Evolutionary conservation across 2,888 invertebrate species (phyloP).

Genomic region (Rotaria sp.): DNA sequence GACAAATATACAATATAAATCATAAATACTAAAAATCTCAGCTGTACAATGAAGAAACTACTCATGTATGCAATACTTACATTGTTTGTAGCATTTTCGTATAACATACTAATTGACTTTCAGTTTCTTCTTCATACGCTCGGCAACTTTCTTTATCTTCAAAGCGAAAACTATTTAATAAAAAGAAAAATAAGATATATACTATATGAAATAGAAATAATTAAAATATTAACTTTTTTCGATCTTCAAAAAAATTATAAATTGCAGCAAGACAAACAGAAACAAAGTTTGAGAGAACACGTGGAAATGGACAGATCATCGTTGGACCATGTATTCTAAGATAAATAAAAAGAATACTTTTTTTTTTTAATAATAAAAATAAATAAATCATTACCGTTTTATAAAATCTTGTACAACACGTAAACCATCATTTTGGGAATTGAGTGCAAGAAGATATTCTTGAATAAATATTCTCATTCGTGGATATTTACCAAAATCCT

Average conservation of each 20-base stretch:
- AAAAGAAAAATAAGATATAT: not conserved
- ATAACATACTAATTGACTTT: constrained; percentile 56
- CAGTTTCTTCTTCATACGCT: constrained; percentile 49
- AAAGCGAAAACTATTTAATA: not conserved
- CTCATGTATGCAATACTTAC: constrained; percentile 42
- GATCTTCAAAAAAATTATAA: constrained; percentile 59
- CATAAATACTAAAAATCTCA: no score
- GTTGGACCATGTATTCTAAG: constrained; percentile 65
- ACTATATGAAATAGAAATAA: not conserved
- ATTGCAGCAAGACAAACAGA: constrained; percentile 71
- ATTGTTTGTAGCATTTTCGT: constrained; percentile 57
- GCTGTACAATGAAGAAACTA: no score
- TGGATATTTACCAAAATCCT: constrained; percentile 71
- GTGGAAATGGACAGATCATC: constrained; percentile 70
- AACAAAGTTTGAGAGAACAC: constrained; percentile 71
- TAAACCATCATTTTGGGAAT: constrained; percentile 67
- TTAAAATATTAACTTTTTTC: constrained; percentile 46
- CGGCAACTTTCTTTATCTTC: constrained; percentile 15
- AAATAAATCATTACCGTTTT: not conserved
- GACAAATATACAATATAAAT: no score
- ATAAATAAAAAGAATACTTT: not conserved
- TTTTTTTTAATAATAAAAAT: not conserved
- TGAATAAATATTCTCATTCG: constrained; percentile 68
- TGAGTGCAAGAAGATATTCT: constrained; percentile 67
- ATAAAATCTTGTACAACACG: constrained; percentile 65